A percentile compares a stretch with the other conserved stretches of the same genome.
Conservation (phyloP, 1,140 invertebrate genomes). For the Rhyzopertha dominica region DNA sequence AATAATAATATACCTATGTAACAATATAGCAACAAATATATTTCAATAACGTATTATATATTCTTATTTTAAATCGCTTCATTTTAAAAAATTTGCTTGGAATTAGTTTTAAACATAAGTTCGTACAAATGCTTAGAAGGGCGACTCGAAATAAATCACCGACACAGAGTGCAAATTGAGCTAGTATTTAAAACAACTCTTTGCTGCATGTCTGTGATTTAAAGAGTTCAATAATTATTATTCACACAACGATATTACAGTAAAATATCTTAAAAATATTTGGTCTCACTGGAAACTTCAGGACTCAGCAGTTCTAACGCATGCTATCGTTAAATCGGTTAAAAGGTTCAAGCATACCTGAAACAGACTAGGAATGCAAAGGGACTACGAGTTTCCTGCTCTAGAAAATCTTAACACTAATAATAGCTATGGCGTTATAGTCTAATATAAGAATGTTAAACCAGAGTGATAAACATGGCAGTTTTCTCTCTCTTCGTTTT, state of each 20-base stretch:
- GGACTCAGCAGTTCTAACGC: constrained; percentile 10
- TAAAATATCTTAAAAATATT: constrained; percentile 31
- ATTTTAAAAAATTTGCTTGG: constrained; percentile 29
- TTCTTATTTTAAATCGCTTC: too few relatives aligned
- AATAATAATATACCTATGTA: constrained; percentile 33
- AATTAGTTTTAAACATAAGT: constrained; percentile 17
- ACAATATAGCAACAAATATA: constrained; percentile 40
- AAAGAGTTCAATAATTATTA: constrained; percentile 22
- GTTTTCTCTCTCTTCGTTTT: constrained; percentile 21
- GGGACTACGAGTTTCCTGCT: constrained; percentile 13
- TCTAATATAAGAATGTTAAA: constrained; percentile 15
- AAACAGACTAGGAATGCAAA: constrained; percentile 4
- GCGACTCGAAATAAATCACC: constrained; percentile 24
- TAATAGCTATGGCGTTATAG: constrained; percentile 18
- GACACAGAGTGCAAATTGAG: constrained; percentile 32
- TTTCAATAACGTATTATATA: constrained; percentile 28
- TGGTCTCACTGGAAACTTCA: constrained; percentile 31
- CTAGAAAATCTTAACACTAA: constrained; percentile 19
- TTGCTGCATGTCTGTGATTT: too few relatives aligned
- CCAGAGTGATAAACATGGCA: constrained; percentile 21
- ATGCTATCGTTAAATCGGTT: constrained; percentile 1
- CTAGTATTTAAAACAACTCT: too few relatives aligned
- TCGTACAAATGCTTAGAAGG: too few relatives aligned
- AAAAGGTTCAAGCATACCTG: constrained; percentile 1
- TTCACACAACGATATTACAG: constrained; percentile 30